These are phyloP conservation scores for Cryptocephalus moraei DNA, from an alignment of 2,888 invertebrate genomes.

Conservation along the genomic window DNA sequence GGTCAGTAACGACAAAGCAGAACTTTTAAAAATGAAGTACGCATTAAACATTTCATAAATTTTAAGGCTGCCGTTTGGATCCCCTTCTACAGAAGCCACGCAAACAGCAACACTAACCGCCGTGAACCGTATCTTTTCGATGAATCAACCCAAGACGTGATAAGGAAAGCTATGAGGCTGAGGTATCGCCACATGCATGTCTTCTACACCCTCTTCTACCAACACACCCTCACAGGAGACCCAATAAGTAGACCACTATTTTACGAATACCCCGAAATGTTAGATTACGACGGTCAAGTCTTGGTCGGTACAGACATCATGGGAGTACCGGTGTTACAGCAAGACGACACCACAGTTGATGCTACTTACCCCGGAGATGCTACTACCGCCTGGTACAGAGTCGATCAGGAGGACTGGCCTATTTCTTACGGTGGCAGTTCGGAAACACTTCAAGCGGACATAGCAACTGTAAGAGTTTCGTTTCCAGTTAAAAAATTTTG, in stretches of 20 bases:
- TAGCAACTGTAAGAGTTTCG: neutral
- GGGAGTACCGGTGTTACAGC: slow-evolving; percentile 72
- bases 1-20: slow-evolving; percentile 35
- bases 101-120: slow-evolving; percentile 87
- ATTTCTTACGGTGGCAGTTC: slow-evolving; percentile 1
- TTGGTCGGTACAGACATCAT: slow-evolving; percentile 66
- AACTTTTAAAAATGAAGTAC: neutral
- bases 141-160: slow-evolving; percentile 53
- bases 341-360: slow-evolving; percentile 56
- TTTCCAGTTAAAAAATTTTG: neutral
- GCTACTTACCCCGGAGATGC: slow-evolving; percentile 79
- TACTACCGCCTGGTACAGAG: slow-evolving; percentile 59
- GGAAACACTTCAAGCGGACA: neutral
- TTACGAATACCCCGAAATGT: slow-evolving; percentile 74
- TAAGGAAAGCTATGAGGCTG: slow-evolving; percentile 50
- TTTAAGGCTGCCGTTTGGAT: slow-evolving; percentile 75
- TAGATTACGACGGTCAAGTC: slow-evolving; percentile 70
- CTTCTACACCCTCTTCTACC: slow-evolving; percentile 86
- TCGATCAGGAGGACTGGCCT: slow-evolving; percentile 7
- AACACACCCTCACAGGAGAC: slow-evolving; percentile 67
- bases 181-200: slow-evolving; percentile 81
- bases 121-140: slow-evolving; percentile 92
- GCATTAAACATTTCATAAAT: neutral
- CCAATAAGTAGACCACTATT: slow-evolving; percentile 86
- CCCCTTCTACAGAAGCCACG: slow-evolving; percentile 91